A percentile compares a stretch with the other conserved stretches of the same genome.
Evolutionary conservation across 2,797 vertebrate species (phyloP).

Genomic region (Gymnopithys bicolor): DNA sequence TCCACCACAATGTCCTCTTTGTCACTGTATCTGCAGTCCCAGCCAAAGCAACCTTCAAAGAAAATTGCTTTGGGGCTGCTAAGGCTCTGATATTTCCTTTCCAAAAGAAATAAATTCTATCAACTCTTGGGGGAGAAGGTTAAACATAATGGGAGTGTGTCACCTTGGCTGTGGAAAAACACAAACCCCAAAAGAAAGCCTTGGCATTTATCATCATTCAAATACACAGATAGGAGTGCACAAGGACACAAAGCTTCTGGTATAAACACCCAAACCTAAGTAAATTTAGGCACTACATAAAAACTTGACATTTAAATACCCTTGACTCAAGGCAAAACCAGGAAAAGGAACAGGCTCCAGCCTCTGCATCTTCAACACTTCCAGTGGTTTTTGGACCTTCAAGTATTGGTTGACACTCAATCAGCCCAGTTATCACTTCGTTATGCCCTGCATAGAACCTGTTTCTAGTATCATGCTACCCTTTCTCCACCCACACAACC

Average conservation of each 20-base stretch:
- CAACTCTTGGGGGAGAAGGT: neutral
- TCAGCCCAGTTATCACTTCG: rapidly evolving
- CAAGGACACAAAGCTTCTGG: conserved; percentile 41
- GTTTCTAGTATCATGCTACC: neutral
- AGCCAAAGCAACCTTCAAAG: neutral
- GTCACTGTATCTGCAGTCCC: neutral
- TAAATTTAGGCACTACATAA: conserved; percentile 25
- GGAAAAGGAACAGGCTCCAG: neutral
- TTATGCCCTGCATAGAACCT: neutral
- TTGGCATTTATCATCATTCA: conserved; percentile 52
- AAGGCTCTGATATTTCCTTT: conserved; percentile 8
- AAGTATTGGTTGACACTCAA: neutral
- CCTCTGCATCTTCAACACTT: neutral
- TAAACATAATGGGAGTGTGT: neutral
- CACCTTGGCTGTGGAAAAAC: conserved; percentile 16
- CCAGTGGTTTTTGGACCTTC: neutral
- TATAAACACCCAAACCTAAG: conserved; percentile 7
- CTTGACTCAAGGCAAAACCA: conserved; percentile 12
- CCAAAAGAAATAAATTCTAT: conserved; percentile 39
- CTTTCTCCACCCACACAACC: neutral
- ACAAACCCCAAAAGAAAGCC: conserved; percentile 15
- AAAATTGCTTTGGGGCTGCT: neutral
- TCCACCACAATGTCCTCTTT: neutral
- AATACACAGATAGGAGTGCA: neutral
- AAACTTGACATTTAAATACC: conserved; percentile 42